Percentiles rank a stretch among this genome's conserved stretches.
Conservation (phyloP, 2,113 vertebrate species). For the Platichthys stellatus region DNA sequence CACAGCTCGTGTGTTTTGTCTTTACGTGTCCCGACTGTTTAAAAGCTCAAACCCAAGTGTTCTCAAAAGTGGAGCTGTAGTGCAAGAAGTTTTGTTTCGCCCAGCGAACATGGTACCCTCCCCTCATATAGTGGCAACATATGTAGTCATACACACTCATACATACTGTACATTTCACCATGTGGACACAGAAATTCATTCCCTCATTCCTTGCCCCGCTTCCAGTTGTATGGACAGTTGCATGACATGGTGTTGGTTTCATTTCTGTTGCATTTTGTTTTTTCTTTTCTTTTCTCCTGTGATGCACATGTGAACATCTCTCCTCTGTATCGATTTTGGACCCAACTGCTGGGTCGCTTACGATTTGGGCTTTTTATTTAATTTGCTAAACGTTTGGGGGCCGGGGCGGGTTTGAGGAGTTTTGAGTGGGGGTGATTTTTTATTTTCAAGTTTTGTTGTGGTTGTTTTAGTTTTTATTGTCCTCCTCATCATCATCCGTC, state of each 20-base stretch:
- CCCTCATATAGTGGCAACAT: constrained; percentile 72
- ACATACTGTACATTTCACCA: constrained; percentile 81
- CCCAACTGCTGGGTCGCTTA: constrained; percentile 69
- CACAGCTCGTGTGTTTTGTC: constrained; percentile 14
- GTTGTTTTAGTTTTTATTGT: constrained; percentile 44
- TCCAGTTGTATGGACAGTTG: constrained; percentile 83
- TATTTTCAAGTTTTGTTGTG: constrained; percentile 49
- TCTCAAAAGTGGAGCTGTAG: constrained; percentile 60
- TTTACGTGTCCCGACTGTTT: neutral
- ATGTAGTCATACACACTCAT: constrained; percentile 76
- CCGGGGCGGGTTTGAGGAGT: constrained; percentile 34
- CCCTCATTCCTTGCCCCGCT: constrained; percentile 85
- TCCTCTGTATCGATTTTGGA: constrained; percentile 79
- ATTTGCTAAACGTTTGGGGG: constrained; percentile 37
- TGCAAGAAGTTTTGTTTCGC: constrained; percentile 10
- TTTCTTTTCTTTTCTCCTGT: constrained; percentile 65
- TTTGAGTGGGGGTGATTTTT: constrained; percentile 28
- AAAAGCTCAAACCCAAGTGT: constrained; percentile 68
- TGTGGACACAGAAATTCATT: constrained; percentile 97
- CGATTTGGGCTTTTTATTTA: constrained; percentile 51
- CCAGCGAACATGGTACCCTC: constrained; percentile 65
- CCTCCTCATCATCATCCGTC: constrained; percentile 81
- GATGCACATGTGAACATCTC: constrained; percentile 77
- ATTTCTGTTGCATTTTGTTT: constrained; percentile 73
- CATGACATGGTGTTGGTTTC: constrained; percentile 78